Conservation (phyloP, 2,797 vertebrate species). For the Sebastes nivosus region DNA sequence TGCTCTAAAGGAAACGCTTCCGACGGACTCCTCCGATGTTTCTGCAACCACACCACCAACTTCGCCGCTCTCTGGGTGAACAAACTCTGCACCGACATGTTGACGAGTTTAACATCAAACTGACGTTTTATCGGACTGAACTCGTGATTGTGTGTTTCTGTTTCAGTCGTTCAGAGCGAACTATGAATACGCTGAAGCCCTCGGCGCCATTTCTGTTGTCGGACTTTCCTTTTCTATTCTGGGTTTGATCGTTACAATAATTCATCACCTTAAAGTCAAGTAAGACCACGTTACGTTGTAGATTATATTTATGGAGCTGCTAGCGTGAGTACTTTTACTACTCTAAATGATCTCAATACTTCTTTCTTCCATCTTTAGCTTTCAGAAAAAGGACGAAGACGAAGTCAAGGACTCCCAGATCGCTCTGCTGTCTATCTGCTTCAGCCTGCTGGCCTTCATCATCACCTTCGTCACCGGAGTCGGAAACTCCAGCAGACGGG, state of each 20-base stretch:
- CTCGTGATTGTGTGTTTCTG: not conserved
- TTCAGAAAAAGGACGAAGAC: not conserved
- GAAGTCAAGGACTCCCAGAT: constrained; percentile 31
- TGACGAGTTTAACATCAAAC: not conserved
- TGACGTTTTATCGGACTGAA: no score
- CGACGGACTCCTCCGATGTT: constrained; percentile 52
- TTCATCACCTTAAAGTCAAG: constrained; percentile 79
- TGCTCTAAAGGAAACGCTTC: constrained; percentile 63
- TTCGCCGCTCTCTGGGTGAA: constrained; percentile 84
- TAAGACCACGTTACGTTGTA: constrained; percentile 53
- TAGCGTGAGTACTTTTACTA: no score
- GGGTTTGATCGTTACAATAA: constrained; percentile 74
- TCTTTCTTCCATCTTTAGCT: not conserved
- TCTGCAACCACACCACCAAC: constrained; percentile 81
- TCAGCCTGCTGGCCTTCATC: constrained; percentile 81
- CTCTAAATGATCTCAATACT: no score
- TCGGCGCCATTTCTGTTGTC: constrained; percentile 66
- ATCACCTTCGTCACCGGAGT: constrained; percentile 81
- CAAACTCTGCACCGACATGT: not conserved
- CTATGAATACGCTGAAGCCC: constrained; percentile 66
- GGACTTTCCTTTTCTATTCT: constrained; percentile 78
- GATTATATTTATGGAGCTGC: not conserved
- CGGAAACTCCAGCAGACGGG: constrained; percentile 54
- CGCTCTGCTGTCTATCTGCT: constrained; percentile 76
- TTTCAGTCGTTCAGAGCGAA: constrained; percentile 76